Evolutionary conservation across 2,888 invertebrate genomes (phyloP).

Genomic region (Thysanoteuthis rhombus): DNA sequence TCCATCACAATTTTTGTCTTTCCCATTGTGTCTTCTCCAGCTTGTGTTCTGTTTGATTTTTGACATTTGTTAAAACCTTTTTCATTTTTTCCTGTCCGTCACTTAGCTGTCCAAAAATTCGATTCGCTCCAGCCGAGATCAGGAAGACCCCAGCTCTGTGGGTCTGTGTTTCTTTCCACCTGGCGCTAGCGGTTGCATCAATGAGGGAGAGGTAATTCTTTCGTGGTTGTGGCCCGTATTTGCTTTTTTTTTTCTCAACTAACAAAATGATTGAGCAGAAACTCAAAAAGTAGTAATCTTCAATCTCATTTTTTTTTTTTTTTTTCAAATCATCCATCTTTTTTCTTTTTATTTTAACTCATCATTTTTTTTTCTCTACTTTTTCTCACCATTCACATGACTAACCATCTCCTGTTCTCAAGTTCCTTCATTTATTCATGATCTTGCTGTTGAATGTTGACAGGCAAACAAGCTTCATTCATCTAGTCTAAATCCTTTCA

Average conservation of each 20-base stretch:
- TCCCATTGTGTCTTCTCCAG: conserved; percentile 12
- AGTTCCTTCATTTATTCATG: no score
- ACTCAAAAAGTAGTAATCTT: not conserved
- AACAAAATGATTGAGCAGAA: not conserved
- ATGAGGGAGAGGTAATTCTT: conserved; percentile 12
- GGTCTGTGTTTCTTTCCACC: conserved; percentile 12
- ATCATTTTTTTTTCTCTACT: not conserved
- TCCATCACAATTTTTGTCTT: not conserved
- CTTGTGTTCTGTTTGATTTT: not conserved
- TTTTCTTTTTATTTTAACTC: not conserved
- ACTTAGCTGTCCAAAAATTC: conserved; percentile 12
- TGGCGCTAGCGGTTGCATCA: not conserved
- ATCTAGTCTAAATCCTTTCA: no score
- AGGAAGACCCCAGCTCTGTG: conserved; percentile 12
- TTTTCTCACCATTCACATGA: not conserved
- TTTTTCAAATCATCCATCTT: no score
- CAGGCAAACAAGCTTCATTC: no score
- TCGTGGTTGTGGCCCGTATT: not conserved
- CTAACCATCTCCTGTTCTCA: no score
- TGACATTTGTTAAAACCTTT: not conserved
- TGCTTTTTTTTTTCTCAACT: not conserved
- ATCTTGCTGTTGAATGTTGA: no score
- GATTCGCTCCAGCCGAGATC: conserved; percentile 12
- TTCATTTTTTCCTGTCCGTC: conserved; percentile 12
- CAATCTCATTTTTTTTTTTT: not conserved